Evolutionary conservation across 2,113 vertebrate genomes (phyloP).

Genomic region (Petrocephalus microphthalmus): DNA sequence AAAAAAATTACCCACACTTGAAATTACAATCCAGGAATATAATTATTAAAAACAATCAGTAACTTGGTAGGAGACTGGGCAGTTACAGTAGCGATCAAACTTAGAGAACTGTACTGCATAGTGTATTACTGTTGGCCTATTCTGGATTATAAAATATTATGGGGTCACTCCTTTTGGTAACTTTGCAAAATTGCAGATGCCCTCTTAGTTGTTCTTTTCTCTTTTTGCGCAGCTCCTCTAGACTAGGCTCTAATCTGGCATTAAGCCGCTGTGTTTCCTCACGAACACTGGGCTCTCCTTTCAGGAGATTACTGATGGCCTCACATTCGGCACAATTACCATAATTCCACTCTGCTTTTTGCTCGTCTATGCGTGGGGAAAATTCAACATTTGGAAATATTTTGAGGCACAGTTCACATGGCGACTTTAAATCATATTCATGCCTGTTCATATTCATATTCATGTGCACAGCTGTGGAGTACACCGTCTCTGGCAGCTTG

Average conservation of each 20-base stretch:
- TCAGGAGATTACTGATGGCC: background rate
- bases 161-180: background rate
- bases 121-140: too few species aligned
- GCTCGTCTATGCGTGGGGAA: too few species aligned
- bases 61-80: too few species aligned
- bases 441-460: background rate
- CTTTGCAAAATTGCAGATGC: background rate
- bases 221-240: background rate
- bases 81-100: too few species aligned
- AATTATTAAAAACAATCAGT: too few species aligned
- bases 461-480: background rate
- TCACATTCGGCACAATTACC: slow-evolving; percentile 7
- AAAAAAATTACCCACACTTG: background rate
- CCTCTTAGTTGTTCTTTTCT: background rate
- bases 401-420: background rate
- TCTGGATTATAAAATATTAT: background rate
- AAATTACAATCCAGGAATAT: background rate
- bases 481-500: background rate
- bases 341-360: background rate
- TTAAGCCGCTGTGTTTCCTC: background rate
- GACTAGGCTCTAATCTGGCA: background rate
- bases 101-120: too few species aligned
- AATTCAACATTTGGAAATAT: background rate
- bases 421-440: fast-evolving
- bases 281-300: background rate